Evolutionary conservation across 2,113 vertebrate genomes (phyloP).

Genomic region (Abramis brama): DNA sequence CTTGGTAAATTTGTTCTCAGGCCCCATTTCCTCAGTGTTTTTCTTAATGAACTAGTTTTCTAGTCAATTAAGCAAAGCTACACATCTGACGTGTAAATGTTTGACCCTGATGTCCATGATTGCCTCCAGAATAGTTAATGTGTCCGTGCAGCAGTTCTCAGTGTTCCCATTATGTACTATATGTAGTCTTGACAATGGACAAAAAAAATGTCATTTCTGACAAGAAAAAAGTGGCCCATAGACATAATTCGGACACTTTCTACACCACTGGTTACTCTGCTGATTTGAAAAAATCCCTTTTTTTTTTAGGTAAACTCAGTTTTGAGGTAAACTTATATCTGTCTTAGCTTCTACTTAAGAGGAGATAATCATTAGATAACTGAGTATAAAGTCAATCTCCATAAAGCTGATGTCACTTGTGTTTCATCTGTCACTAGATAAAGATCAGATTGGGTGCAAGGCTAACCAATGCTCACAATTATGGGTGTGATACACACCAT

Average conservation of each 20-base stretch:
- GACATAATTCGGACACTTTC: not conserved
- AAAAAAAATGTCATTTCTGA: not conserved
- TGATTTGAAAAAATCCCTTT: too few relatives aligned
- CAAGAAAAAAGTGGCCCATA: too few relatives aligned
- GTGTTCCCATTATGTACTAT: not conserved
- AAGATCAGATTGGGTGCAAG: not conserved
- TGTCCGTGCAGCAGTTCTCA: not conserved
- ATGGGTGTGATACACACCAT: not conserved
- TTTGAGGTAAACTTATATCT: not conserved
- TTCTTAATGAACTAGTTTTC: not conserved
- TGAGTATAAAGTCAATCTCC: not conserved
- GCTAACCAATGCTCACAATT: not conserved
- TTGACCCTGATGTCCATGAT: not conserved
- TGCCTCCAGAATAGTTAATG: not conserved
- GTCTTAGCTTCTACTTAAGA: not conserved
- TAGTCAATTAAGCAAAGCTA: not conserved
- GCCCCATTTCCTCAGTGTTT: not conserved
- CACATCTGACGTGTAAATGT: not conserved
- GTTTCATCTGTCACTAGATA: not conserved
- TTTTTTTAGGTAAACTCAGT: not conserved
- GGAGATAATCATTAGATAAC: not conserved
- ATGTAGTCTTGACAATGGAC: not conserved
- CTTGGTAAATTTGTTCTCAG: not conserved
- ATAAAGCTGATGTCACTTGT: not conserved
- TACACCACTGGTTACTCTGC: too few relatives aligned